Evolutionary conservation across 1,140 invertebrate species (phyloP), one percentile per base, ranked within the genome.

Genomic region (Philotrypesis tridentata): DNA sequence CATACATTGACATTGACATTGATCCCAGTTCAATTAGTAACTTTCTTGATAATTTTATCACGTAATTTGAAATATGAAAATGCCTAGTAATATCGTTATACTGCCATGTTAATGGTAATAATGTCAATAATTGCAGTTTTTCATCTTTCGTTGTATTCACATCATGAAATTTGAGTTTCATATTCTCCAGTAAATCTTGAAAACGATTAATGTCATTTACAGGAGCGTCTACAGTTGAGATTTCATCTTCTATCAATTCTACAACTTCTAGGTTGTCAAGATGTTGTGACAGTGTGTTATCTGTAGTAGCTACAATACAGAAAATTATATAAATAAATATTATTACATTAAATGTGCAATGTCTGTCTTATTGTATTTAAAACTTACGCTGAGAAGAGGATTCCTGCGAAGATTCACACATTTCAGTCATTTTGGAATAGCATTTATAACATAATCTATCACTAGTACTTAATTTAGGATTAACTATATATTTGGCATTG

Each of bases 141-240:
- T 65, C n/a, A 25, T 65, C 9, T 23, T 65, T 65, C 9, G n/a
- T 60, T 11, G 25, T 65, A 5, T 27, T 27, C 6, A 25, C 25
- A 65, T 65, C 63, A 65, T 23, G 63, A 65, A 65, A 65, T 65
- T 65, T 65, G 11, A 65, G 4, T 65, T 65, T 65, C 63, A 65
- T 65, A 27, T 65, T 65, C 12, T 65, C n/a, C 11, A 65, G 8
- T 27, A 65, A 25, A 2, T 25, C n/a, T 4, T 25, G 2, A 12
- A 65, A 65, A 65, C 9, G n/a, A 25, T 25, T 65, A 25, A 27
- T 23, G 11, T 65, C 4, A 23, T 65, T 12, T 65, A 25, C n/a
- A 27, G 63, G 9, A 2, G 25, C 9, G 9, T 65, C 25, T 25
- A 27, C 9, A 25, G 1, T 27, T 25, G 8, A 11, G 3, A 65